Percentiles rank a stretch among this genome's conserved stretches.
phyloP scores from a whole-genome alignment of 2,113 vertebrate genomes.

The Epinephelus cyanopodus region DNA sequence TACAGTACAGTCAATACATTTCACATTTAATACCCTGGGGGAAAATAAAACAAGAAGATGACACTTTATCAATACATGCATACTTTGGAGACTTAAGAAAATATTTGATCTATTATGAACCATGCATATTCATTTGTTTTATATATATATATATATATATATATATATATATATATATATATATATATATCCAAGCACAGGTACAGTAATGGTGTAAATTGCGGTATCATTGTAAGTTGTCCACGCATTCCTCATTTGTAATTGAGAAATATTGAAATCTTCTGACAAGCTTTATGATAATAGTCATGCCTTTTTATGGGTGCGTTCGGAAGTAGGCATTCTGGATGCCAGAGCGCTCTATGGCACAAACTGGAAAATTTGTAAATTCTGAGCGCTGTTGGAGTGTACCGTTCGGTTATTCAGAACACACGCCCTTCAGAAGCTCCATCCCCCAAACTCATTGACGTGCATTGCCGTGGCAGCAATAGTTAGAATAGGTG shows the following conservation, averaged over 20 bases:
- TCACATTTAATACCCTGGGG: background rate
- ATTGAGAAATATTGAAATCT: background rate
- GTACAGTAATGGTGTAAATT: background rate
- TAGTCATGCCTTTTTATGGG: background rate
- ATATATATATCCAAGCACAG: background rate
- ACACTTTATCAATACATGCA: background rate
- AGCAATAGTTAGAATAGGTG: too few species aligned
- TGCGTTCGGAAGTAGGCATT: too few species aligned
- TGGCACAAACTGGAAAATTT: too few species aligned
- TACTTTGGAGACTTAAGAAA: background rate
- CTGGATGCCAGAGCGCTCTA: too few species aligned
- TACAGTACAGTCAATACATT: slow-evolving; percentile 4
- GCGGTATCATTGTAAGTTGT: too few species aligned
- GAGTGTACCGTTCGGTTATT: too few species aligned
- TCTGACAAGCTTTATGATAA: background rate
- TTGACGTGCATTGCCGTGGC: too few species aligned
- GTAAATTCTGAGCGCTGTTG: too few species aligned
- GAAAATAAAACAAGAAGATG: background rate
- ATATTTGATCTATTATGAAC: background rate
- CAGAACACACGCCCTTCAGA: too few species aligned
- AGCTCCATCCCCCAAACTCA: too few species aligned
- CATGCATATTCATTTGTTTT: background rate
- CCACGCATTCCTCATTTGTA: too few species aligned
- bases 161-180: too few species aligned
- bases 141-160: background rate